Percentiles rank a stretch among this genome's conserved stretches.
Evolutionary conservation across 2,113 vertebrate genomes (phyloP).

Genomic region (Epinephelus cyanopodus): DNA sequence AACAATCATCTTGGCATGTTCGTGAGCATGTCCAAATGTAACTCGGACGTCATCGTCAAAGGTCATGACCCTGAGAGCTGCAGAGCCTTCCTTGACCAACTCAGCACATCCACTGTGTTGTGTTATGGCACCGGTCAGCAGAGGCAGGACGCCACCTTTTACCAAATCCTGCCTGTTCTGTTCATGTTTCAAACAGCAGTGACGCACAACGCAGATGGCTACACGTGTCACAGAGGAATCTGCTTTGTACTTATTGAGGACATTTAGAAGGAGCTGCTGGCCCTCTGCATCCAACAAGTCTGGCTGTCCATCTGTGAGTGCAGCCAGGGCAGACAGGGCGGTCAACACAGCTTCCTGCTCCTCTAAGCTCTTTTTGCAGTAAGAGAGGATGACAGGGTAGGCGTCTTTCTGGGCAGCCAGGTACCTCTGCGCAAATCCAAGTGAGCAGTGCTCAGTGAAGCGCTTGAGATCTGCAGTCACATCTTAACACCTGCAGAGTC

Average conservation of each 20-base stretch:
- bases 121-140: constrained; percentile 83
- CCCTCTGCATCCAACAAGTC: constrained; percentile 91
- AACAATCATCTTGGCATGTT: constrained; percentile 94
- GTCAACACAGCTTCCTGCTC: constrained; percentile 63
- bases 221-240: constrained; percentile 71
- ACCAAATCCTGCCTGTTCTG: constrained; percentile 92
- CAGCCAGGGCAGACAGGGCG: constrained; percentile 82
- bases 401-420: constrained; percentile 92
- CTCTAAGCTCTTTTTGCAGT: constrained; percentile 77
- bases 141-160: constrained; percentile 83
- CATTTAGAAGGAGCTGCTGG: constrained; percentile 83
- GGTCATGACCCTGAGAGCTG: constrained; percentile 90
- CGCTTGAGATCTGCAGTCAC: constrained; percentile 62
- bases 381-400: constrained; percentile 88
- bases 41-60: constrained; percentile 95
- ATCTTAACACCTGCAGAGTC: constrained; percentile 35
- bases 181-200: constrained; percentile 93
- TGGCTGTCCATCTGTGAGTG: constrained; percentile 91
- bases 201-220: constrained; percentile 82
- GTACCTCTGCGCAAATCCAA: constrained; percentile 87
- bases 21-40: constrained; percentile 92
- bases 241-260: constrained; percentile 56
- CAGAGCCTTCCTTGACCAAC: constrained; percentile 86
- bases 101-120: constrained; percentile 76
- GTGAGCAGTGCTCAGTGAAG: constrained; percentile 88